These are phyloP conservation scores for Pammene aurita DNA, from an alignment of 2,888 invertebrate genomes.

Conservation along the genomic window DNA sequence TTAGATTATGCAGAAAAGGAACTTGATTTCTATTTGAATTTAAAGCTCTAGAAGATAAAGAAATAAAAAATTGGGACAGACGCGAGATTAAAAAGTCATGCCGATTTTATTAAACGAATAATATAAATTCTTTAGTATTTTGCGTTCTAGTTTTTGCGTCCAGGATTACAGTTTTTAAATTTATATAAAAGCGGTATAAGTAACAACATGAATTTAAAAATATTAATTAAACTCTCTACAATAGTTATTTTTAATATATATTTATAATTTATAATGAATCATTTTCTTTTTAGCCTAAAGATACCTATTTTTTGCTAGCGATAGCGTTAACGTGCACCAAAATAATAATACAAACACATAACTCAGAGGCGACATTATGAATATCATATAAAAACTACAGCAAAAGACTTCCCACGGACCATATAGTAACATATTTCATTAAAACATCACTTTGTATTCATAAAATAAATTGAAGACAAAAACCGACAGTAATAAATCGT, in stretches of 20 bases:
- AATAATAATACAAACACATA: neutral
- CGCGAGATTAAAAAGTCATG: no score
- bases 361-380: neutral
- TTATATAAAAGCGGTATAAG: no score
- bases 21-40: conserved; percentile 17
- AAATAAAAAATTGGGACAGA: neutral
- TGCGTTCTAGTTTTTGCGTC: no score
- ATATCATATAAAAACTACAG: neutral
- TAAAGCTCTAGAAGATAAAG: neutral
- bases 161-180: no score
- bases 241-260: no score
- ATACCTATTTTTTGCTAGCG: no score
- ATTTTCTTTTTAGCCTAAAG: no score
- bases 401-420: neutral
- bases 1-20: conserved; percentile 15
- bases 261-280: neutral
- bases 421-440: conserved; percentile 24
- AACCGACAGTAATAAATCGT: conserved; percentile 30
- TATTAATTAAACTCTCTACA: no score
- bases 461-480: conserved; percentile 27
- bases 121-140: no score
- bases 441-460: conserved; percentile 29
- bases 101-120: no score
- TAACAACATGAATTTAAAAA: no score
- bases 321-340: no score